Evolutionary conservation across 1,140 invertebrate genomes (phyloP).

Genomic region (Ooceraea biroi): DNA sequence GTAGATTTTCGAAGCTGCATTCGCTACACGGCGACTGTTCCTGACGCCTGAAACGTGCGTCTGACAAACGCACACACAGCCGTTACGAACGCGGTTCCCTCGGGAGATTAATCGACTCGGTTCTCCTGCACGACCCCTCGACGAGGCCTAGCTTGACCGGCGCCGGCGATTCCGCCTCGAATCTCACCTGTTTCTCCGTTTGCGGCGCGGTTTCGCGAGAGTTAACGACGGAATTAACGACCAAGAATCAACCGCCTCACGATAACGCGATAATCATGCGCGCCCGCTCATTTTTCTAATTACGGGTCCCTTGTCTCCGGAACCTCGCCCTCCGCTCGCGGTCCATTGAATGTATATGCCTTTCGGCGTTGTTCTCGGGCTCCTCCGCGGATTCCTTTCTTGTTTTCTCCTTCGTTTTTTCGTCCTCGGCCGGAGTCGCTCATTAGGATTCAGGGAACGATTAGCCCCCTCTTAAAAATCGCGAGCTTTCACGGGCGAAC

Average conservation of each 20-base stretch:
- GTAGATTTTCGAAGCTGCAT: neutral
- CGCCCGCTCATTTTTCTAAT: slow-evolving; percentile 33
- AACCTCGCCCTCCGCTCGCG: neutral
- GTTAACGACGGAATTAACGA: slow-evolving; percentile 4
- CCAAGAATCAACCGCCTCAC: too few relatives aligned
- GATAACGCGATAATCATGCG: slow-evolving; percentile 16
- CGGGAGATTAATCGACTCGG: slow-evolving; percentile 20
- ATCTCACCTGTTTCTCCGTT: too few relatives aligned
- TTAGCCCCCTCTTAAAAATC: slow-evolving; percentile 72
- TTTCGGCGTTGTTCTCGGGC: slow-evolving; percentile 1
- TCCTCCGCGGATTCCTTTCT: slow-evolving; percentile 32
- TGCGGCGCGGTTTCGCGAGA: neutral
- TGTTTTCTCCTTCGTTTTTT: slow-evolving; percentile 7
- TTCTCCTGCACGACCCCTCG: neutral
- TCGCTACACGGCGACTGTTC: slow-evolving; percentile 6
- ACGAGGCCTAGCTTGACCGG: too few relatives aligned
- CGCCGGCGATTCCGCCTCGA: too few relatives aligned
- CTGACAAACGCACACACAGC: slow-evolving; percentile 23
- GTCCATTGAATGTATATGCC: slow-evolving; percentile 11
- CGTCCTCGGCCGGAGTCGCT: slow-evolving; percentile 39
- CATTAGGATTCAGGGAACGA: slow-evolving; percentile 75
- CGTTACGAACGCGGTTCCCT: too few relatives aligned
- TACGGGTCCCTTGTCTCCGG: slow-evolving; percentile 10
- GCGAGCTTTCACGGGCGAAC: slow-evolving; percentile 74
- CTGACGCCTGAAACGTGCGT: slow-evolving; percentile 23